Percentiles rank a stretch among this genome's conserved stretches.
phyloP scores from a whole-genome alignment of 2,888 invertebrate genomes.

The Mythimna ferrago region DNA sequence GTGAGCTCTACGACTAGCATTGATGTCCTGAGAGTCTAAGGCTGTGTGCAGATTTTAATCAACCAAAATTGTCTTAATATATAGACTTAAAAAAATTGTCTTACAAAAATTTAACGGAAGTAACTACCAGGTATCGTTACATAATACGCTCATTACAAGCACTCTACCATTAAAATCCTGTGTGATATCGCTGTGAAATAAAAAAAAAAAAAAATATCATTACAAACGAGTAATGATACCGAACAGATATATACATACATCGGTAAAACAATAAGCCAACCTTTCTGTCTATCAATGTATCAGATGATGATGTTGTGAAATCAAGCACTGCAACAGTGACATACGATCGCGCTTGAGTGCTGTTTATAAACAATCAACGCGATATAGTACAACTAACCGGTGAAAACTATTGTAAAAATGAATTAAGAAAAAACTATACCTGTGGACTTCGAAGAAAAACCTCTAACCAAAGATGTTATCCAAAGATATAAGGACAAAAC shows the following conservation, averaged over 20 bases:
- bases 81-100: no score
- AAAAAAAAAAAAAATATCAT: slow-evolving; percentile 73
- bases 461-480: slow-evolving; percentile 72
- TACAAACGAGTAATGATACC: slow-evolving; percentile 85
- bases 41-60: no score
- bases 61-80: no score
- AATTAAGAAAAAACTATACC: slow-evolving; percentile 75
- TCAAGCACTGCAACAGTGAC: slow-evolving; percentile 74
- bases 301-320: slow-evolving; percentile 75
- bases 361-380: slow-evolving; percentile 77
- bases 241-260: slow-evolving; percentile 79
- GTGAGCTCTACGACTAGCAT: not conserved
- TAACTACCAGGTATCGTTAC: no score
- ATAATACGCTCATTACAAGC: no score
- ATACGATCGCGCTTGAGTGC: slow-evolving; percentile 68
- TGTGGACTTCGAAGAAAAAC: slow-evolving; percentile 79
- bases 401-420: slow-evolving; percentile 71
- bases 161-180: no score
- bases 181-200: no score
- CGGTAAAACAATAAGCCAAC: slow-evolving; percentile 79
- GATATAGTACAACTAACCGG: slow-evolving; percentile 58
- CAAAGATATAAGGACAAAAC: slow-evolving; percentile 73
- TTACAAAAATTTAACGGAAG: no score
- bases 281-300: slow-evolving; percentile 73
- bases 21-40: no score